These are phyloP conservation scores for Polydrusus tereticollis DNA, from an alignment of 2,888 invertebrate species.

Conservation along the genomic window DNA sequence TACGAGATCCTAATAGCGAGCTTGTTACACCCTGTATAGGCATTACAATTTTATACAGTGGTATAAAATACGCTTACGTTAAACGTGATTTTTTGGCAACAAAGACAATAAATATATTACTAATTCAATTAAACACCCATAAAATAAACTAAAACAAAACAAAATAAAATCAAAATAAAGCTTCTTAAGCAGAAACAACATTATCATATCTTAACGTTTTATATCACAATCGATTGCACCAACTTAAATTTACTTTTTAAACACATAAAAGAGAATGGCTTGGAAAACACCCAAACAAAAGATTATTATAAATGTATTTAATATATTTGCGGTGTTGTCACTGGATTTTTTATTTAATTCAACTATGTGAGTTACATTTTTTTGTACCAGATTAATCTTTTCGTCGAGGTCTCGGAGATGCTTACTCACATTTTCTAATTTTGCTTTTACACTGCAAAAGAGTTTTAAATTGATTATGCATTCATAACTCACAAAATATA, in stretches of 20 bases:
- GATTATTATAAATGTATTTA: slow-evolving; percentile 56
- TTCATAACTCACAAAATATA: no score
- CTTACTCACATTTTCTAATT: slow-evolving; percentile 61
- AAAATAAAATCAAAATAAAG: slow-evolving; percentile 25
- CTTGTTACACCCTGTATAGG: background rate
- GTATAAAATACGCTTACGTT: background rate
- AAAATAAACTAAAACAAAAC: slow-evolving; percentile 13
- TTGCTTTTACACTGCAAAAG: slow-evolving; percentile 61
- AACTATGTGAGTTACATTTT: slow-evolving; percentile 57
- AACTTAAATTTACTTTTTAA: slow-evolving; percentile 39
- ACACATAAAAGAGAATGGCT: slow-evolving; percentile 64
- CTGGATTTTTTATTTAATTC: slow-evolving; percentile 52
- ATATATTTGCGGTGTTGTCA: slow-evolving; percentile 46
- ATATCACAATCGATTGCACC: slow-evolving; percentile 47
- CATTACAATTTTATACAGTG: background rate
- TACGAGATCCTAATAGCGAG: no score
- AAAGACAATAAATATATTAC: background rate
- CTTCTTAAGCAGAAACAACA: slow-evolving; percentile 31
- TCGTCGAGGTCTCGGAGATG: slow-evolving; percentile 60
- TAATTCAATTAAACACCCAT: slow-evolving; percentile 12
- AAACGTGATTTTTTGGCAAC: slow-evolving; percentile 24
- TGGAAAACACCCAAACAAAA: slow-evolving; percentile 58
- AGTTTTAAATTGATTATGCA: no score
- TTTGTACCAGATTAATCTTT: slow-evolving; percentile 60
- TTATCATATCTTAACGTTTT: background rate